A percentile compares a stretch with the other conserved stretches of the same genome.
Evolutionary conservation across 2,888 invertebrate species (phyloP).

Genomic region (Lasioglossum morio): DNA sequence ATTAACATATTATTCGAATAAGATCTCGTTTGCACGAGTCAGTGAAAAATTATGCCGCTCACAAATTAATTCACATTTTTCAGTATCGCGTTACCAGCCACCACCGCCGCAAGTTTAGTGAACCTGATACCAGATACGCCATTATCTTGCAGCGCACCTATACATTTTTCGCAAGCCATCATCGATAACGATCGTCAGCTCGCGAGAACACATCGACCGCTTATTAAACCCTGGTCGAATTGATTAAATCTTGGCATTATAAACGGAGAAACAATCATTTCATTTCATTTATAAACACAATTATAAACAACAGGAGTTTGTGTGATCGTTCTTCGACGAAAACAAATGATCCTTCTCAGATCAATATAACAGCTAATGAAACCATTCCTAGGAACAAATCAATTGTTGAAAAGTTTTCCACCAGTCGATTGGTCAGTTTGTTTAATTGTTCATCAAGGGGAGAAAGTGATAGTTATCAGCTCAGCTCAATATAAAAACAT

Average conservation of each 20-base stretch:
- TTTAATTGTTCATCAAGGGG: background rate
- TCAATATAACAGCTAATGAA: background rate
- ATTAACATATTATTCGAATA: background rate
- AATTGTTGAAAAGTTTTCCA: background rate
- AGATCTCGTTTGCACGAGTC: background rate
- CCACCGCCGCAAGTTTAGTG: background rate
- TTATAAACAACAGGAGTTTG: background rate
- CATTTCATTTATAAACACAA: background rate
- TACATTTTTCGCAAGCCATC: conserved; percentile 51
- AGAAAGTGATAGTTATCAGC: background rate
- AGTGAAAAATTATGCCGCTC: background rate
- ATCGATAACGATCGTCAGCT: conserved; percentile 61
- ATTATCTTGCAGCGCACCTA: conserved; percentile 41
- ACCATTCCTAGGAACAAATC: background rate
- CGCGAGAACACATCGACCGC: conserved; percentile 36
- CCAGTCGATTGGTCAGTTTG: background rate
- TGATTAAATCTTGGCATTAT: conserved; percentile 56
- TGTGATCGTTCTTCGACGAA: background rate
- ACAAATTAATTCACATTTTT: background rate
- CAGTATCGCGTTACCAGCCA: background rate
- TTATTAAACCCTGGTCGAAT: conserved; percentile 75
- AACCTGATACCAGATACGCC: conserved; percentile 5
- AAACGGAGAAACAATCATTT: conserved; percentile 6
- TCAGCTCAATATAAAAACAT: conserved; percentile 74
- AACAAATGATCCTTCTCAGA: background rate